These are phyloP conservation scores for Melieria picta DNA, from an alignment of 2,888 invertebrate species.

Conservation along the genomic window DNA sequence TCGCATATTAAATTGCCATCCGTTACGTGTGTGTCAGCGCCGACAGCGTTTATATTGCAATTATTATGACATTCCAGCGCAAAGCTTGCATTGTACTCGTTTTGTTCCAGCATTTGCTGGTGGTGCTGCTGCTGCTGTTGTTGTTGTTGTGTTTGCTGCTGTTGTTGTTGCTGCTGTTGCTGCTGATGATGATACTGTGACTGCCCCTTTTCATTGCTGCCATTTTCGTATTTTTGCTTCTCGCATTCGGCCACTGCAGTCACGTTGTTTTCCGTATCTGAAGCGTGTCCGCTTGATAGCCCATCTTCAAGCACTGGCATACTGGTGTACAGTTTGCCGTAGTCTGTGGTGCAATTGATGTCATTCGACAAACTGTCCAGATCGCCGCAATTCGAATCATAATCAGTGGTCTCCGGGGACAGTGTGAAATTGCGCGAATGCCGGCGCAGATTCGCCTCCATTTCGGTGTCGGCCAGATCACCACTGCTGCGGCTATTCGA, in stretches of 20 bases:
- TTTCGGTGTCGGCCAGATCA: constrained; percentile 62
- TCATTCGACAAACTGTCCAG: constrained; percentile 68
- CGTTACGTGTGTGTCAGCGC: constrained; percentile 4
- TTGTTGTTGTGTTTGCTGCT: constrained; percentile 26
- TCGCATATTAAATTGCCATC: constrained; percentile 33
- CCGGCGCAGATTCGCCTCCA: constrained; percentile 61
- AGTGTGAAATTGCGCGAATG: constrained; percentile 87
- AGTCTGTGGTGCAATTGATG: constrained; percentile 68
- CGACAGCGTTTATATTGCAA: constrained; percentile 35
- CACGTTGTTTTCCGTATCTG: constrained; percentile 87
- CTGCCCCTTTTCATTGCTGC: constrained; percentile 30
- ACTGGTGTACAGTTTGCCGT: constrained; percentile 75
- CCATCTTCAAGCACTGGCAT: constrained; percentile 96
- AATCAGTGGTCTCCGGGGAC: constrained; percentile 92
- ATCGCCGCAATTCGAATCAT: constrained; percentile 87
- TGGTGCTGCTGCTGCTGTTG: constrained; percentile 36
- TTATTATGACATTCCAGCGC: constrained; percentile 44
- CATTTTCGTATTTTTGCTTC: constrained; percentile 47
- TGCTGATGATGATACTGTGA: constrained; percentile 32
- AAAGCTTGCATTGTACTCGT: constrained; percentile 48
- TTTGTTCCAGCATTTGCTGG: constrained; percentile 44
- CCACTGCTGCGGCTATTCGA: constrained; percentile 65
- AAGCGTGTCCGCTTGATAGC: constrained; percentile 91
- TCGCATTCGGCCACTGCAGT: constrained; percentile 55
- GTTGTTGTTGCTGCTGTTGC: constrained; percentile 37